Evolutionary conservation across 2,888 invertebrate species (phyloP), one percentile per base, ranked within the genome.

Genomic region (Matsumyia berberina): DNA sequence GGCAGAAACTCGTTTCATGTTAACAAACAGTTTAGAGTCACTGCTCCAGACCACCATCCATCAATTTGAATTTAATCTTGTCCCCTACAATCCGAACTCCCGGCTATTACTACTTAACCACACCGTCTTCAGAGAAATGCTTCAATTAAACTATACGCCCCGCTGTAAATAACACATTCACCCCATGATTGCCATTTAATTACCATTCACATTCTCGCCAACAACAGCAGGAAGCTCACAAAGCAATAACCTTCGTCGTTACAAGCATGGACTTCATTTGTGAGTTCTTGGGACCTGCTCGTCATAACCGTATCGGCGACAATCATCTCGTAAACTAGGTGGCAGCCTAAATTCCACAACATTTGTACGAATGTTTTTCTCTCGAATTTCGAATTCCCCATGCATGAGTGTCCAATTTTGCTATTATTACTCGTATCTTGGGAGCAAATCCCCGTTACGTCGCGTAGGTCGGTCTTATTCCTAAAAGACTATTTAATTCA

Each of bases 261-360:
- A 53, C 60, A 62, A 24, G 12, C 57, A 9, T 62, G 46, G 12
- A 3, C n/a, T 37, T 11, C n/a, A 39, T 4, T 15, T 49, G 35
- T 42, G 11, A 19, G 53, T 15, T 67, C 15, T 39, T 37, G 24
- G 15, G 24, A 31, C 53, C 51, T 17, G 35, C 57, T n/a, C 19
- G 12, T 29, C 53, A 35, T 77, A 57, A 62, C 39, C 57, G 12
- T 70, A 39, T 58, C 46, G 42, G 46, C 64, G n/a, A 24, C 44
- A 42, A n/a, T 44, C 44, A 64, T 81, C 70, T 70, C 35, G 49
- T 58, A 64, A 81, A 81, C 64, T 81, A 70, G 82, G 78, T 82
- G 82, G 35, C 60, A 78, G 44, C 78, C 82, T 72, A 72, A 72
- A 78, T 82, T 60, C 66, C 51, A 17, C 7, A 76, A 46, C 49